Evolutionary conservation across 2,797 vertebrate genomes (phyloP).

Genomic region (Thunnus albacares): DNA sequence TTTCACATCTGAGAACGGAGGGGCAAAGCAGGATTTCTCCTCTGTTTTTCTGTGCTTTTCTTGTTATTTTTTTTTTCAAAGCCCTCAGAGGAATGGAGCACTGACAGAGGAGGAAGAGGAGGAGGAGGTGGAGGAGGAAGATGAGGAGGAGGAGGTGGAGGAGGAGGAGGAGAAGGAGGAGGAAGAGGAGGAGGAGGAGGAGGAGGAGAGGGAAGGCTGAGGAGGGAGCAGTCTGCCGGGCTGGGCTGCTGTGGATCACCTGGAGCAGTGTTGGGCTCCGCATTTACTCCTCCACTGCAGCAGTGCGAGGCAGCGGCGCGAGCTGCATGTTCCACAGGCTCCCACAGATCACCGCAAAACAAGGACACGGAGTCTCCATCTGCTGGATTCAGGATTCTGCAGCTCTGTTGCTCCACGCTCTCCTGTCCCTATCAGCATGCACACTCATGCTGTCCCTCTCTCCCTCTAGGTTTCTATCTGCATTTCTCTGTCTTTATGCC

Average conservation of each 20-base stretch:
- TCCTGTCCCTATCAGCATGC: slow-evolving; percentile 76
- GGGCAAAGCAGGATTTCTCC: slow-evolving; percentile 69
- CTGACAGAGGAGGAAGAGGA: slow-evolving; percentile 68
- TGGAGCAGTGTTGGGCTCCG: slow-evolving; percentile 84
- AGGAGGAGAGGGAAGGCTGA: slow-evolving; percentile 79
- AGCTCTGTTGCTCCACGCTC: slow-evolving; percentile 72
- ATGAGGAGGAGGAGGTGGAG: slow-evolving; percentile 44
- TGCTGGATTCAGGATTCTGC: slow-evolving; percentile 86
- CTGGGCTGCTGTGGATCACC: slow-evolving; percentile 84
- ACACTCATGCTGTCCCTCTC: slow-evolving; percentile 68
- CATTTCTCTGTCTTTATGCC: slow-evolving; percentile 52
- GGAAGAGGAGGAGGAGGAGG: slow-evolving; percentile 65
- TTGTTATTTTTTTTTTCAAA: slow-evolving; percentile 72
- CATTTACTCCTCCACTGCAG: slow-evolving; percentile 89
- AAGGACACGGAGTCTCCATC: slow-evolving; percentile 80
- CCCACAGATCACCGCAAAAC: slow-evolving; percentile 83
- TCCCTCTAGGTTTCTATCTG: slow-evolving; percentile 54
- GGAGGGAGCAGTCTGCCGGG: slow-evolving; percentile 84
- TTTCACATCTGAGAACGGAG: slow-evolving; percentile 72
- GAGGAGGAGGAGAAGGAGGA: slow-evolving; percentile 43
- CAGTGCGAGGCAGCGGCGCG: slow-evolving; percentile 83
- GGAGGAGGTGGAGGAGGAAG: slow-evolving; percentile 32
- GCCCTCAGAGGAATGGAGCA: slow-evolving; percentile 74
- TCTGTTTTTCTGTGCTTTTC: slow-evolving; percentile 69
- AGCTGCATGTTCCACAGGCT: slow-evolving; percentile 86